Base-by-base conservation (phyloP, 2,113 vertebrate species). In the Felis chaus region DNA sequence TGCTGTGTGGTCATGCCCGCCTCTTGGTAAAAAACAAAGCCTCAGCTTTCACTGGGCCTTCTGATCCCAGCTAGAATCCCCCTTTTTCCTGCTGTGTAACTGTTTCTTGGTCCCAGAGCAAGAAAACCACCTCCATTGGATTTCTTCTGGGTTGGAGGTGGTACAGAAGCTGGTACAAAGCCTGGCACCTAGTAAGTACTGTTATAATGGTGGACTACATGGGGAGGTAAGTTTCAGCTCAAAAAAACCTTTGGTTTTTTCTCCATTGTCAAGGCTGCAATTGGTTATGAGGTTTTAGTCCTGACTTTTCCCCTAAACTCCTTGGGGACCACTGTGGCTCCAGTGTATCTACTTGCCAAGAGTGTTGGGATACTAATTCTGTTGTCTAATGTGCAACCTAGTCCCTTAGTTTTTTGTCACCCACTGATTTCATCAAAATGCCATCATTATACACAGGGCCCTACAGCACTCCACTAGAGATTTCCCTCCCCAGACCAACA, bases 321-420 rank as follows among this genome's bases (percentile, higher is more conserved):
- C 4, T 84, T 92, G 65, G 23, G 10, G 45, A 87, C 68, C 31
- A 96, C 14, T 21, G 21, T 91, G 55, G 6, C 55, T 94, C n/a
- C 69, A 88, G 27, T 96, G 88, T 95, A 93, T 87, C 74, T 92
- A 31, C 50, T 45, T 94, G 50, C 68, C 39, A 66, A 91, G 71
- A 81, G 45, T 89, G 7, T 93, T 82, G 90, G 48, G 41, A 84
- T 96, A 45, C 55, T 74, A 83, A 94, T 97, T 83, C 80, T 96
- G 15, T 95, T 96, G 68, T 79, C 53, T 90, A 84, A 91, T 23
- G 21, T 90, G 29, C 85, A 63, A 65, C 41, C 39, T 79, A 41
- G 14, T 57, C 19, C 36, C 27, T 33, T 41, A 29, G 50, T 48
- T 95, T 93, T 97, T 65, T 88, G 74, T 74, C 41, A 93, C 10